phyloP scores from a whole-genome alignment of 1,140 invertebrate species.

The Rhagoletis zephyria region DNA sequence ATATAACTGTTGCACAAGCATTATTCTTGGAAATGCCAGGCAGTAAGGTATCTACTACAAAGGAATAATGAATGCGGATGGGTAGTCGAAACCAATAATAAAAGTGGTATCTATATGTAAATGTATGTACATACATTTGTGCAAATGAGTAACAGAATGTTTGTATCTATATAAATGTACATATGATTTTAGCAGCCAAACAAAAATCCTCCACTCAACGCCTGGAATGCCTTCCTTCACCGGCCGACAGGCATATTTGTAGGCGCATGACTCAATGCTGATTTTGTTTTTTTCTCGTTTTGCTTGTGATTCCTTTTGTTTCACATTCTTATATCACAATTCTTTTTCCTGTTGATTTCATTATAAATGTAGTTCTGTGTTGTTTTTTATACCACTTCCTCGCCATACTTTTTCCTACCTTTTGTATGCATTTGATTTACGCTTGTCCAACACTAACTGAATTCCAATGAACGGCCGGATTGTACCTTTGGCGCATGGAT shows the following conservation, averaged over 20 bases:
- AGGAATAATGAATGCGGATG: neutral
- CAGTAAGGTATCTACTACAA: neutral
- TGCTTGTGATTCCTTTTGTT: neutral
- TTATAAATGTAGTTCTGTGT: neutral
- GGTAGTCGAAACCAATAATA: neutral
- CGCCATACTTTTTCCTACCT: neutral
- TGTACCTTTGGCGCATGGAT: neutral
- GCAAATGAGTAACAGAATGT: too few species aligned
- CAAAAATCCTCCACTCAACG: neutral
- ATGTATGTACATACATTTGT: neutral
- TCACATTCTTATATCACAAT: constrained; percentile 3
- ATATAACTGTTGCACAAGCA: neutral
- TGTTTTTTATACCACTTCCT: neutral
- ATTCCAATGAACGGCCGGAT: neutral
- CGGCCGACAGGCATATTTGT: neutral
- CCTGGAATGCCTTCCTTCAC: neutral
- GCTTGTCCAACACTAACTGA: neutral
- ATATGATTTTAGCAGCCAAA: neutral
- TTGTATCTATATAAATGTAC: too few species aligned
- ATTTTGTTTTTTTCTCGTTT: neutral
- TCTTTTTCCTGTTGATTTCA: constrained; percentile 37
- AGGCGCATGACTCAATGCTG: constrained; percentile 6
- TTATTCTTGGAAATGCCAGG: constrained; percentile 1
- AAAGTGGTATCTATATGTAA: neutral
- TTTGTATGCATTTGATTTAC: constrained; percentile 27